A percentile compares a stretch with the other conserved stretches of the same genome.
These are phyloP conservation scores for Adelosebastes latens DNA, from an alignment of 2,797 vertebrate genomes.

Conservation along the genomic window DNA sequence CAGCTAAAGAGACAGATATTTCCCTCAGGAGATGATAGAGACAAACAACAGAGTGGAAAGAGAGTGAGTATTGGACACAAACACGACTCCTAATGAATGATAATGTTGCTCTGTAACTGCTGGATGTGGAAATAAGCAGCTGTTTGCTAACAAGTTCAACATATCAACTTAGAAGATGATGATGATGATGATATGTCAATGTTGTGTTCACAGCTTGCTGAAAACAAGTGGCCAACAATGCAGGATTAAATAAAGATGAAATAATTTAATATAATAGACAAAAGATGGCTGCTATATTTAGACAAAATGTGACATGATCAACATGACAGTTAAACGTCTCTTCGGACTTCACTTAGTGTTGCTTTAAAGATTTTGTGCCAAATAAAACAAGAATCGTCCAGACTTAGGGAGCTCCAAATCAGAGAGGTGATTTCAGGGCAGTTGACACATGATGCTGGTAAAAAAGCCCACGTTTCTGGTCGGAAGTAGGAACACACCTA, in stretches of 20 bases:
- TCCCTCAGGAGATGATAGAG: background rate
- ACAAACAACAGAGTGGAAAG: background rate
- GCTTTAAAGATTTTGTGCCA: background rate
- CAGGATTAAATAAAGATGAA: background rate
- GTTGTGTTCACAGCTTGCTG: background rate
- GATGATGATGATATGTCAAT: background rate
- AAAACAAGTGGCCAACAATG: background rate
- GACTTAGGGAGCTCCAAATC: background rate
- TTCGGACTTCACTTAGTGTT: background rate
- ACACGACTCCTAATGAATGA: background rate
- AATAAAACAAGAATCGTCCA: too few species aligned
- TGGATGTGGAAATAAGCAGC: background rate
- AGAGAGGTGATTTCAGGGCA: background rate
- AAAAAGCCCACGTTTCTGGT: too few species aligned
- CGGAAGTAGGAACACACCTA: too few species aligned
- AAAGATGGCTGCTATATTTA: background rate
- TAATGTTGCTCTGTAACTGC: background rate
- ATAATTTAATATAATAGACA: background rate
- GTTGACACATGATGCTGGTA: background rate
- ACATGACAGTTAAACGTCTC: background rate
- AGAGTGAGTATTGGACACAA: background rate
- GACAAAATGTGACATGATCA: background rate
- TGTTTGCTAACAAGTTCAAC: background rate
- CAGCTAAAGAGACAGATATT: background rate
- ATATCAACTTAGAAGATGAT: background rate